Evolutionary conservation across 2,113 vertebrate genomes (phyloP).

Genomic region (Notarius lentiginosus): DNA sequence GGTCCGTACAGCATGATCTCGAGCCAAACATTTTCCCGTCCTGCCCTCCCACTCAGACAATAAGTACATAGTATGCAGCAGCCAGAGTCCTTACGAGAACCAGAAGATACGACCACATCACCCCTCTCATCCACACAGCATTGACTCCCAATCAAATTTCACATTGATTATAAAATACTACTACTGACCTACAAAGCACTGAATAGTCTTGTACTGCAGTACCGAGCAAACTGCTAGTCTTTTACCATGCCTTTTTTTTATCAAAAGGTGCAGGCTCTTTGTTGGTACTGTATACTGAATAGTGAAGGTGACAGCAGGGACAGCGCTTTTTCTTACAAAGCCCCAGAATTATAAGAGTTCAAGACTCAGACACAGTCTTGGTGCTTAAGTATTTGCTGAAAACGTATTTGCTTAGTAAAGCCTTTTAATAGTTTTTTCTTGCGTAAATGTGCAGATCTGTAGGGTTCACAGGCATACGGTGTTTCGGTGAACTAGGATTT

Average conservation of each 20-base stretch:
- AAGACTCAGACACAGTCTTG: neutral
- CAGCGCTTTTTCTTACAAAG: neutral
- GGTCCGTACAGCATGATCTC: too few species aligned
- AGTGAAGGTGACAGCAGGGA: neutral
- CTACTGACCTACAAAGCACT: neutral
- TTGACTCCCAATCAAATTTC: neutral
- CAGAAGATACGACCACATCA: neutral
- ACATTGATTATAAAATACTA: neutral
- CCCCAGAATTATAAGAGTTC: neutral
- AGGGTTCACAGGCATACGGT: neutral
- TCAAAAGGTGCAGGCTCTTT: neutral
- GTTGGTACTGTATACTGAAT: neutral
- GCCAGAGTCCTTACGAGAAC: neutral
- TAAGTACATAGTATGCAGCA: too few species aligned
- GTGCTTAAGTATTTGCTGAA: neutral
- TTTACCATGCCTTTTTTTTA: neutral
- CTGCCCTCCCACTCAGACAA: too few species aligned
- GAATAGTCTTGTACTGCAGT: neutral
- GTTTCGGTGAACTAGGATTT: too few species aligned
- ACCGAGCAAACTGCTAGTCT: neutral
- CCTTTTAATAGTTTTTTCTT: neutral
- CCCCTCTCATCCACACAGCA: neutral
- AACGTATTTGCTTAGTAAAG: neutral
- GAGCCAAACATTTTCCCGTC: too few species aligned
- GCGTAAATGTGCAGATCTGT: neutral